Conservation (phyloP, 2,888 invertebrate genomes). For the Epicampocera succincta region DNA sequence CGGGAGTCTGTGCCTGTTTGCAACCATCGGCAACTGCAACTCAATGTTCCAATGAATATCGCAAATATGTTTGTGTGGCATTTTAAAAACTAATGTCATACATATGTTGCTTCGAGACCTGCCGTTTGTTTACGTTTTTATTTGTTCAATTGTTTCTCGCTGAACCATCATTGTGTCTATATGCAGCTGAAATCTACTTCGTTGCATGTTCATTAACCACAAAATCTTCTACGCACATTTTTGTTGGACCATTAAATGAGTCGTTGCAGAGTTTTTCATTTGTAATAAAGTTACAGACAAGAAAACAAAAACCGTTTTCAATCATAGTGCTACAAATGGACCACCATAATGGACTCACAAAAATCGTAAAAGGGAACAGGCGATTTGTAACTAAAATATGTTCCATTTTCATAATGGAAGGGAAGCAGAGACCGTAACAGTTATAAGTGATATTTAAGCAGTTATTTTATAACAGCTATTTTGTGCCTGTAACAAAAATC, state of each 20-base stretch:
- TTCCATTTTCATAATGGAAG: too few relatives aligned
- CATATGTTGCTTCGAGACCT: background rate
- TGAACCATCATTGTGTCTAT: background rate
- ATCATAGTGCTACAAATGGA: background rate
- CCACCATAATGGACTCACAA: background rate
- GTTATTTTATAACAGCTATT: too few relatives aligned
- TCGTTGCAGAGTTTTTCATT: conserved; percentile 9
- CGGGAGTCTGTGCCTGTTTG: too few relatives aligned
- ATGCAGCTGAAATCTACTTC: background rate
- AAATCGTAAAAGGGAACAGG: too few relatives aligned
- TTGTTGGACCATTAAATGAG: background rate
- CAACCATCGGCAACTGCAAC: too few relatives aligned
- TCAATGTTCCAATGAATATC: too few relatives aligned
- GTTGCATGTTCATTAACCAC: conserved; percentile 22
- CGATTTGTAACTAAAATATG: too few relatives aligned
- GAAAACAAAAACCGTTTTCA: background rate
- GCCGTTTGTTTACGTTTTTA: too few relatives aligned
- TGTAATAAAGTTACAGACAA: background rate
- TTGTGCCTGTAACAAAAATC: too few relatives aligned
- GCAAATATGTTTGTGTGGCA: background rate
- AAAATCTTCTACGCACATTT: background rate
- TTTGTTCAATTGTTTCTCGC: background rate
- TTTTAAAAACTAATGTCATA: background rate
- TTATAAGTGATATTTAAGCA: too few relatives aligned
- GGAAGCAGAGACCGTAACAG: too few relatives aligned